A percentile compares a stretch with the other conserved stretches of the same genome.
Evolutionary conservation across 2,113 vertebrate genomes (phyloP).

Genomic region (Ciconia maguari): DNA sequence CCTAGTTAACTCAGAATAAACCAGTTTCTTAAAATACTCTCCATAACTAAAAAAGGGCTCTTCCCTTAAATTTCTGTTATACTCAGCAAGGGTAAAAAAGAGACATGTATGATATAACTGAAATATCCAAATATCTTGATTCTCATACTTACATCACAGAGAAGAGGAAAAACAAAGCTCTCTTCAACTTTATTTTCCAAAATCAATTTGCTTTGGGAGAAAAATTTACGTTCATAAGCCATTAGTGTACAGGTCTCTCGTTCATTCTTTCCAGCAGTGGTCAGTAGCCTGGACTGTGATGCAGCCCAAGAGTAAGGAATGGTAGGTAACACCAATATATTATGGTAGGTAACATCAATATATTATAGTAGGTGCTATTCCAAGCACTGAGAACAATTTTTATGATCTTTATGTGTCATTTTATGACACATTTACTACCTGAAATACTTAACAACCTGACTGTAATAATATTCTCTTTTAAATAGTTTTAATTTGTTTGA

Average conservation of each 20-base stretch:
- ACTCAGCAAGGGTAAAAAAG: accelerated
- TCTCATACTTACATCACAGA: not conserved
- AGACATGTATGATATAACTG: not conserved
- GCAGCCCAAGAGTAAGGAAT: not conserved
- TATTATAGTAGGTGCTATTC: not conserved
- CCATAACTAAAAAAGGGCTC: not conserved
- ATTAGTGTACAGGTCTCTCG: not conserved
- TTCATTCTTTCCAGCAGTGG: not conserved
- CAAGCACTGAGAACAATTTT: not conserved
- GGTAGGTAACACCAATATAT: not conserved
- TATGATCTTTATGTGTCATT: not conserved
- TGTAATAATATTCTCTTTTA: not conserved
- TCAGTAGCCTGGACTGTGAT: not conserved
- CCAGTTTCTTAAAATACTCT: not conserved
- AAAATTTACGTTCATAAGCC: not conserved
- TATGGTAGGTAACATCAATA: not conserved
- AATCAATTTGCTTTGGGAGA: not conserved
- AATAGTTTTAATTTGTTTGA: conserved; percentile 10
- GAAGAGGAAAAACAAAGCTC: not conserved
- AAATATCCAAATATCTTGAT: not conserved
- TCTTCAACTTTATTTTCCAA: not conserved
- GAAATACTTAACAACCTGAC: not conserved
- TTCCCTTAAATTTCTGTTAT: not conserved
- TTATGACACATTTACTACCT: not conserved
- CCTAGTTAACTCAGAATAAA: not conserved